Evolutionary conservation across 2,113 vertebrate species (phyloP), one percentile per base, ranked within the genome.

Genomic region (Edolisoma coerulescens): DNA sequence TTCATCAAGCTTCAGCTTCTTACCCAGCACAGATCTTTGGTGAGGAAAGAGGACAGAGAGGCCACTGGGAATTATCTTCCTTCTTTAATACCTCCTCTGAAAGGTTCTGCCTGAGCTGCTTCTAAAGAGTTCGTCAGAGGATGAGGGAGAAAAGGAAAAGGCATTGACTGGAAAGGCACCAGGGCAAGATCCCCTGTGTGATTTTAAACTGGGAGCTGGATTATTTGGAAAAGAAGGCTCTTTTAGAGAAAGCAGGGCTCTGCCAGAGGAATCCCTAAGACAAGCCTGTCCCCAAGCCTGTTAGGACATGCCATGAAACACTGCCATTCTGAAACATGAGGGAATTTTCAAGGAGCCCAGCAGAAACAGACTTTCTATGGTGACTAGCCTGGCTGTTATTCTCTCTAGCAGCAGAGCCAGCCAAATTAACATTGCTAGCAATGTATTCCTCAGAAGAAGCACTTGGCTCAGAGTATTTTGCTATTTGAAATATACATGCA

Each of bases 171-270:
- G 11, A 93, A 85, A 83, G 1, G 5, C 65, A 54, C 15, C 23
- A 45, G 23, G 3, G 4, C 35, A 70, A 45, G 56, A 6, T 19
- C 12, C 6, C 30, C 23, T 4, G 23, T 0, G 1, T 28, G 35
- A 39, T 54, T 69, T 50, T 23, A 9, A 33, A 8, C 27, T 28
- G 52, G 30, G 39, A 52, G 49, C 7, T 44, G 37, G 17, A 13
- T 44, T 28, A 47, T 10, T 27, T 22, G 30, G 26, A 75, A 47
- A 60, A 27, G 9, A 30, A 63, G 33, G 8, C 7, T 54, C 18
- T 33, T 70, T 41, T 6, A 35, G 21, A 49, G 16, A n/a, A 9
- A 32, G 13, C 0, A 53, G 26, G 17, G 45, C 18, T 61, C 64
- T 84, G 18, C 69, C 49, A 59, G 47, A 67, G 47, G 7, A 68